These are phyloP conservation scores for Digitonthophagus gazella DNA, from an alignment of 2,888 invertebrate genomes.

Conservation along the genomic window DNA sequence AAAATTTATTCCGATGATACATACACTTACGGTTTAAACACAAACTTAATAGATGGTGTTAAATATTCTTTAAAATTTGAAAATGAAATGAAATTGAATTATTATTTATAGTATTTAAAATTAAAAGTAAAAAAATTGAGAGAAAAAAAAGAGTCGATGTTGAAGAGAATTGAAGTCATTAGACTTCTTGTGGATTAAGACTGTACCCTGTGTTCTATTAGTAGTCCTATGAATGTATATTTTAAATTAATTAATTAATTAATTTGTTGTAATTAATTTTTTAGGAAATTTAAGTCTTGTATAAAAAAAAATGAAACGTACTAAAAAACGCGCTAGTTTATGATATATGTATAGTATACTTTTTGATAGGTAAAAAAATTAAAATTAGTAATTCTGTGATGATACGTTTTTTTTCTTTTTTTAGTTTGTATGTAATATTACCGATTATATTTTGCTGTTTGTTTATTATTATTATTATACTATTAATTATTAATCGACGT, in stretches of 20 bases:
- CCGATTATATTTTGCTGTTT: neutral
- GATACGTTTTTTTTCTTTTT: constrained; percentile 15
- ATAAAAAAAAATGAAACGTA: constrained; percentile 18
- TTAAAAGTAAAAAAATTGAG: neutral
- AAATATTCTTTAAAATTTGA: too few relatives aligned
- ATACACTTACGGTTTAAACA: too few relatives aligned
- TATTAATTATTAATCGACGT: constrained; percentile 17
- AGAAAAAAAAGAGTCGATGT: neutral
- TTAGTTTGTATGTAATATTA: neutral
- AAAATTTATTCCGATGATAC: too few relatives aligned
- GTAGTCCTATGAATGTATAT: constrained; percentile 26
- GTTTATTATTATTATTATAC: constrained; percentile 22
- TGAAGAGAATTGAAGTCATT: neutral
- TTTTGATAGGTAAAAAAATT: constrained; percentile 24
- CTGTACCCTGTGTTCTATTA: constrained; percentile 27
- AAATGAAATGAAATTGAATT: too few relatives aligned
- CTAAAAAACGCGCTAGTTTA: neutral
- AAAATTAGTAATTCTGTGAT: constrained; percentile 29
- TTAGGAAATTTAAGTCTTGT: constrained; percentile 28
- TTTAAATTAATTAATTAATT: constrained; percentile 24
- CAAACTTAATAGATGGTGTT: too few relatives aligned
- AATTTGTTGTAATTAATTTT: constrained; percentile 19
- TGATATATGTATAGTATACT: constrained; percentile 24
- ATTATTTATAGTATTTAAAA: too few relatives aligned
- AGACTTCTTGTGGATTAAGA: constrained; percentile 24